phyloP scores from a whole-genome alignment of 2,113 vertebrate species.

The Gymnarchus niloticus region DNA sequence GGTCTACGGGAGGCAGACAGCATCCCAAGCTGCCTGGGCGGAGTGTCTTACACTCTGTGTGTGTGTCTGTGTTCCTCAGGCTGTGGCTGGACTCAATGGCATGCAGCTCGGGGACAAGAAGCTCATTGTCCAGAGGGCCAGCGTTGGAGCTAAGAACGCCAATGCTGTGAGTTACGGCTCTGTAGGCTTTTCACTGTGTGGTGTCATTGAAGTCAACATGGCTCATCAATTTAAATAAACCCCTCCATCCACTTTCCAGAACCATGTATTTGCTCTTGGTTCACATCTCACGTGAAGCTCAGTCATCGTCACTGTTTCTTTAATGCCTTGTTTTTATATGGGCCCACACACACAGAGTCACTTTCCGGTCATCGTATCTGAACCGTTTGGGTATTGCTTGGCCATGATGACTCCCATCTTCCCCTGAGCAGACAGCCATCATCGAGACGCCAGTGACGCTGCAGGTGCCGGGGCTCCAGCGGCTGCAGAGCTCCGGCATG shows the following conservation, averaged over 20 bases:
- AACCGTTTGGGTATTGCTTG: no score
- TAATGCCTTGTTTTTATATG: neutral
- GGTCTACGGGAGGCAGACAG: neutral
- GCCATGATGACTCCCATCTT: neutral
- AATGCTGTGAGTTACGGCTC: slow-evolving; percentile 52
- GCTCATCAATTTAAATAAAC: neutral
- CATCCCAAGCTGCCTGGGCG: neutral
- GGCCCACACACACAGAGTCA: no score
- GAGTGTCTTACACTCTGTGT: neutral
- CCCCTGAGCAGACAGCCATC: slow-evolving; percentile 45
- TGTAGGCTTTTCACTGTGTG: neutral
- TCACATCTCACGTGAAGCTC: neutral
- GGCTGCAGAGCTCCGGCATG: slow-evolving; percentile 56
- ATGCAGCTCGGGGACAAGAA: slow-evolving; percentile 73
- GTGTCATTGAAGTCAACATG: neutral
- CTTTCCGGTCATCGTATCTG: no score
- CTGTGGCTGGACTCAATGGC: slow-evolving; percentile 65
- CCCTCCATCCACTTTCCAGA: neutral
- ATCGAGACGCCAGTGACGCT: slow-evolving; percentile 60
- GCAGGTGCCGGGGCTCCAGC: slow-evolving; percentile 62
- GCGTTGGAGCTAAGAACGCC: slow-evolving; percentile 65
- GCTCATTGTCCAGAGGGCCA: slow-evolving; percentile 68
- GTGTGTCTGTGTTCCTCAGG: slow-evolving; percentile 43
- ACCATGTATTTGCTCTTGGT: neutral
- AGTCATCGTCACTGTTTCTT: neutral